Evolutionary conservation across 2,113 vertebrate genomes (phyloP), one percentile per base, ranked within the genome.

Genomic region (Tyrannus savana): DNA sequence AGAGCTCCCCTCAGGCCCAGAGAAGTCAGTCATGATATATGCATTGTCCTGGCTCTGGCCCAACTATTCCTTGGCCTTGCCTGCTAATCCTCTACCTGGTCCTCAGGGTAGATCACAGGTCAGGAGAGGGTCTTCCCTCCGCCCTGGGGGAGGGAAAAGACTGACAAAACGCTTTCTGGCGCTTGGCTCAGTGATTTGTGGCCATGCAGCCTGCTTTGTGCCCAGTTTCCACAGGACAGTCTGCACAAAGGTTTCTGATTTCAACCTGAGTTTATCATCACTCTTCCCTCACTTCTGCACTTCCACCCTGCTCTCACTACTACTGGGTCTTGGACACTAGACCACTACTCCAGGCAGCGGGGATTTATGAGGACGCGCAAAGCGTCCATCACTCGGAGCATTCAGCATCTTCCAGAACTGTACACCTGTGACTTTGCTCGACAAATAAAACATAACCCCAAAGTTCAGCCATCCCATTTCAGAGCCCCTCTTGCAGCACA

Each of bases 261-360:
- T 84, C 78, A 82, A 0, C 39, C 35, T 81, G n/a, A 19, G 37
- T 84, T 87, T 76, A 12, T 73, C 41, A 56, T 75, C 44, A 8
- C 47, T 79, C 82, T 59, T 91, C 50, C 30, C 33, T 80, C 30
- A 1, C 14, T 73, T 53, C 22, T 73, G 50, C 49, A 4, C 63
- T 68, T 64, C 27, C 41, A 39, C 37, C 3, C 2, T 69, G 19
- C 83, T 92, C 53, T 76, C 5, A 1, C 59, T 62, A 3, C 0
- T 35, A 18, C 47, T 66, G 50, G 25, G 25, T 79, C 24, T 67
- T 21, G 30, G 50, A 5, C 28, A 16, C 41, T 11, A 1, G 14
- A 10, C 50, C 1, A 2, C 41, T 0, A 0, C 47, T 67, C 44
- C 19, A 7, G 37, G n/a, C 56, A 46, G 14, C 2, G 7, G 10